Conservation (phyloP, 2,113 vertebrate species). For the Cyanoderma ruficeps region DNA sequence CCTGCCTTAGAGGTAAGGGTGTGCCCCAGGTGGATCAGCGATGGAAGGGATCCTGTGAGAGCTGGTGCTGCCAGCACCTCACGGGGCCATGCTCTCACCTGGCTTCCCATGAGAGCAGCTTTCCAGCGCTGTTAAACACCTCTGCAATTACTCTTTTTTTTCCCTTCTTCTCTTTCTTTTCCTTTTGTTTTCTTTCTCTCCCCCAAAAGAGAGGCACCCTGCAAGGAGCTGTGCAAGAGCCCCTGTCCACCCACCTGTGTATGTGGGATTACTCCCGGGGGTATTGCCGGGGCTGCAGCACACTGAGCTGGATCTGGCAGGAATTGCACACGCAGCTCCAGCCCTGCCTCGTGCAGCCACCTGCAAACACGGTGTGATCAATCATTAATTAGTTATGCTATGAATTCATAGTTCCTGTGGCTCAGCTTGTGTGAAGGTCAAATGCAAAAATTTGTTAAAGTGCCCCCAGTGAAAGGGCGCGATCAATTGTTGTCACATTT, state of each 20-base stretch:
- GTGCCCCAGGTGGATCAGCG: accelerated
- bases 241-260: accelerated
- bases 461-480: not conserved
- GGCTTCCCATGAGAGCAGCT: accelerated
- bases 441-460: not conserved
- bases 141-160: accelerated
- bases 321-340: accelerated
- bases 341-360: accelerated
- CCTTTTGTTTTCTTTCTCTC: not conserved
- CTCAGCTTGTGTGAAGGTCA: not conserved
- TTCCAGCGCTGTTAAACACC: too few species aligned
- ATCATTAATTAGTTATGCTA: not conserved
- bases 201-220: accelerated
- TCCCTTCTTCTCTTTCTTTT: not conserved
- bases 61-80: too few species aligned
- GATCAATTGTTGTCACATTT: not conserved
- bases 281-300: not conserved
- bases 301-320: accelerated
- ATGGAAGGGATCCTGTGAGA: too few species aligned
- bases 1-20: accelerated
- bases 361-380: accelerated
- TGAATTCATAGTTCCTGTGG: not conserved
- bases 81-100: accelerated
- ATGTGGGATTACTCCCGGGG: accelerated
- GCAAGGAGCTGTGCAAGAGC: too few species aligned